Conservation (phyloP, 2,113 vertebrate genomes). For the Eulacestoma nigropectus region DNA sequence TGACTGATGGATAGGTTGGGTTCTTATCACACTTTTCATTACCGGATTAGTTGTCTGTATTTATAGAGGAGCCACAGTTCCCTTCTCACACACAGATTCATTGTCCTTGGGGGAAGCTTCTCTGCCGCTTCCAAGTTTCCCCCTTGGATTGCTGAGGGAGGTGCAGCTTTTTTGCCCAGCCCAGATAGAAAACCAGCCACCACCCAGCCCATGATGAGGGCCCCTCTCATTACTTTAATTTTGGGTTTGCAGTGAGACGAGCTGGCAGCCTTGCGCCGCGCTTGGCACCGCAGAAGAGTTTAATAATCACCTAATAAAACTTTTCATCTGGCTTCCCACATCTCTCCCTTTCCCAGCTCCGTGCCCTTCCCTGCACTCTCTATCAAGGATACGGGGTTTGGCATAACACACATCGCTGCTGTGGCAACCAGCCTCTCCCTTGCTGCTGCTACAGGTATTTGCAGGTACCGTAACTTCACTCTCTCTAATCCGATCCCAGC, state of each 20-base stretch:
- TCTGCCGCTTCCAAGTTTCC: neutral
- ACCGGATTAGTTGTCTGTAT: neutral
- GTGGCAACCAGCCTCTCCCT: neutral
- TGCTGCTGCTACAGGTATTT: neutral
- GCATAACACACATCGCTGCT: neutral
- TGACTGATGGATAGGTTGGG: neutral
- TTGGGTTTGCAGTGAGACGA: slow-evolving; percentile 7
- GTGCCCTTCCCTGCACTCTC: neutral
- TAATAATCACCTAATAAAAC: slow-evolving; percentile 67
- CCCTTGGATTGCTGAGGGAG: neutral
- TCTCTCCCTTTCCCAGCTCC: neutral
- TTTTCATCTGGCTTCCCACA: slow-evolving; percentile 46
- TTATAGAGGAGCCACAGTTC: neutral
- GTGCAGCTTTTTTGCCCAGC: neutral
- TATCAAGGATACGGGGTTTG: neutral
- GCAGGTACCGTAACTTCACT: neutral
- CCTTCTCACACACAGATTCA: neutral
- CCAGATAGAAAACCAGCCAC: neutral
- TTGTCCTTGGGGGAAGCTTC: neutral
- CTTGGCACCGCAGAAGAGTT: slow-evolving; percentile 33
- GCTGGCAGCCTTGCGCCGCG: neutral
- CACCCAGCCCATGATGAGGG: neutral
- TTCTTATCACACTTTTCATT: neutral
- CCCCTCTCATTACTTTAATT: slow-evolving; percentile 51
- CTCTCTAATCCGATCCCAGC: neutral